phyloP scores from a whole-genome alignment of 1,140 invertebrate species.

The Zaprionus vittiger region DNA sequence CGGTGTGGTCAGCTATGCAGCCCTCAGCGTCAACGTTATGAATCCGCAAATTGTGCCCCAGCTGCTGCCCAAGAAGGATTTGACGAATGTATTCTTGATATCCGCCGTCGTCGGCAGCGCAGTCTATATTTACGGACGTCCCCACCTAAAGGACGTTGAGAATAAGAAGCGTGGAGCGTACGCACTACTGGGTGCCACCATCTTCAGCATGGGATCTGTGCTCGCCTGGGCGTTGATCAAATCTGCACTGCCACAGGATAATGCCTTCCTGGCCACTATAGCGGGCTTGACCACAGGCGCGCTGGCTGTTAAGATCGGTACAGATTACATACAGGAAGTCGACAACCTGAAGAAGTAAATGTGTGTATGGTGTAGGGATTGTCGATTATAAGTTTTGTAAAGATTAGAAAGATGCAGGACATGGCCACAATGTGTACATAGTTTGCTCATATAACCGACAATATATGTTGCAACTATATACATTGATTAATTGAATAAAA shows the following conservation, averaged over 20 bases:
- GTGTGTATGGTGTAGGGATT: conserved; percentile 1
- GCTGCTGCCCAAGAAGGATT: conserved; percentile 79
- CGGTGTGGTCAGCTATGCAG: conserved; percentile 87
- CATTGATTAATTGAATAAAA: conserved; percentile 35
- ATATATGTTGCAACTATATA: conserved; percentile 19
- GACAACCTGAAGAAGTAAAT: conserved; percentile 69
- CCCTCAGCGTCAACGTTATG: conserved; percentile 88
- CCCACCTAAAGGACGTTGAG: conserved; percentile 84
- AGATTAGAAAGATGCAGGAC: conserved; percentile 13
- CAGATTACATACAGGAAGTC: conserved; percentile 85
- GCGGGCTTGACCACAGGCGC: conserved; percentile 87
- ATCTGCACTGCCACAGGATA: conserved; percentile 88
- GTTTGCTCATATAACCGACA: conserved; percentile 11
- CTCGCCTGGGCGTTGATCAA: conserved; percentile 89
- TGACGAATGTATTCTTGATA: conserved; percentile 86
- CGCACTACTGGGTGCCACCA: conserved; percentile 87
- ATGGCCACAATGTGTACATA: conserved; percentile 7
- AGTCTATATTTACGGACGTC: conserved; percentile 87
- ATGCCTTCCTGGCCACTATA: conserved; percentile 86
- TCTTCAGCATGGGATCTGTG: conserved; percentile 90
- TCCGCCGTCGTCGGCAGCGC: conserved; percentile 87
- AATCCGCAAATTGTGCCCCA: conserved; percentile 87
- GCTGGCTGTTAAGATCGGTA: conserved; percentile 87
- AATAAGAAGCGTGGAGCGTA: conserved; percentile 85
- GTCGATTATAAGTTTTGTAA: conserved; percentile 31